Conservation (phyloP, 2,888 invertebrate genomes). For the Tipula helvola region DNA sequence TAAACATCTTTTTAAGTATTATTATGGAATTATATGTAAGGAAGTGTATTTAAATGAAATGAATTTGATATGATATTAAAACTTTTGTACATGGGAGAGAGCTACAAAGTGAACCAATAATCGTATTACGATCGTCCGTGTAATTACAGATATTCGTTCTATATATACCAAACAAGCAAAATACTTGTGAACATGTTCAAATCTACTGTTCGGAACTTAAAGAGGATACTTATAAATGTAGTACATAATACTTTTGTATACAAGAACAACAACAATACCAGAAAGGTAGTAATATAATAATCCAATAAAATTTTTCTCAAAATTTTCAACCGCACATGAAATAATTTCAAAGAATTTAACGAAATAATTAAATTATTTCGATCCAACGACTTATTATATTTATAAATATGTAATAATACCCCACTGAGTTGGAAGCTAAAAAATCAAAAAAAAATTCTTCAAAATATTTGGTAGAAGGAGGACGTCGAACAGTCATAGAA, state of each 20-base stretch:
- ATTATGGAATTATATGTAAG: background rate
- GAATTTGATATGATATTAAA: background rate
- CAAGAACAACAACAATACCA: background rate
- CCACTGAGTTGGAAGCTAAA: background rate
- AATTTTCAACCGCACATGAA: background rate
- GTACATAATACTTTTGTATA: background rate
- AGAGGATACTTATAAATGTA: background rate
- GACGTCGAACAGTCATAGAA: too few relatives aligned
- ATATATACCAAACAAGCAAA: background rate
- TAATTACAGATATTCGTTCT: background rate
- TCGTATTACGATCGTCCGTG: too few relatives aligned
- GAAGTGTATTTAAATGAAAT: background rate
- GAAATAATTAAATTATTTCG: background rate
- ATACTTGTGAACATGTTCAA: too few relatives aligned
- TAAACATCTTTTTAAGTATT: background rate
- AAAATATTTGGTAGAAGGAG: too few relatives aligned
- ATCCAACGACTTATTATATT: background rate
- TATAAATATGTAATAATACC: background rate
- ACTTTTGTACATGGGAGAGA: background rate
- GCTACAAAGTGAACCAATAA: too few relatives aligned
- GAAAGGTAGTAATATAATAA: background rate
- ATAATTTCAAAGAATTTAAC: background rate
- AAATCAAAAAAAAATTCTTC: background rate
- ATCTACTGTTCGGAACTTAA: background rate
- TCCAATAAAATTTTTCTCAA: background rate